These are phyloP conservation scores for Suricata suricatta DNA, from an alignment of 2,113 vertebrate genomes.

Conservation along the genomic window DNA sequence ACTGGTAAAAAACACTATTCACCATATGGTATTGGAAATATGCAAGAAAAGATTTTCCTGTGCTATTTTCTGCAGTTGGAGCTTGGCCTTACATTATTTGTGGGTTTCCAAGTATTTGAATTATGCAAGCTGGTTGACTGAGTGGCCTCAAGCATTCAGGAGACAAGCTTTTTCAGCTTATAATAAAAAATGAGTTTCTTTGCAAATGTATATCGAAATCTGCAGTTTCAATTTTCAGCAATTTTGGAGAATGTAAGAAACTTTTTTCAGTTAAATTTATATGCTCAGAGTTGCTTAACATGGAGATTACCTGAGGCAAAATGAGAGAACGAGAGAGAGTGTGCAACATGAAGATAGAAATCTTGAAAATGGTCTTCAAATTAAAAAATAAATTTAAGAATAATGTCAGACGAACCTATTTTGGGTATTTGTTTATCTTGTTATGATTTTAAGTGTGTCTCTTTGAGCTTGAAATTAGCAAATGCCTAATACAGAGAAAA, in stretches of 20 bases:
- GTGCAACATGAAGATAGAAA: background rate
- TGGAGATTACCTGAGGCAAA: background rate
- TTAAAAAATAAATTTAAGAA: background rate
- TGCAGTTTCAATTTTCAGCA: slow-evolving; percentile 70
- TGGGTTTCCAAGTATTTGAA: slow-evolving; percentile 75
- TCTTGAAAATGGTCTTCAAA: slow-evolving; percentile 29
- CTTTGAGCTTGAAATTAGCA: background rate
- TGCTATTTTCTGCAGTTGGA: slow-evolving; percentile 76
- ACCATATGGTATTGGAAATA: slow-evolving; percentile 75
- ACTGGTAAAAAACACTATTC: slow-evolving; percentile 73
- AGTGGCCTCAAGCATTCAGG: slow-evolving; percentile 63
- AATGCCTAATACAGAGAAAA: background rate
- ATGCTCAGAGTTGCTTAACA: slow-evolving; percentile 44
- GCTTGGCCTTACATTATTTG: slow-evolving; percentile 63
- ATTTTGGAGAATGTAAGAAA: slow-evolving; percentile 55
- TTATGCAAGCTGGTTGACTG: slow-evolving; percentile 68
- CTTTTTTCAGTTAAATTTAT: slow-evolving; percentile 49
- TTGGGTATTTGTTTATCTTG: background rate
- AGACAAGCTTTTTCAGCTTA: slow-evolving; percentile 50
- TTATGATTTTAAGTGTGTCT: background rate
- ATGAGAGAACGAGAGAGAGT: background rate
- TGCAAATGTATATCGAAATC: slow-evolving; percentile 63
- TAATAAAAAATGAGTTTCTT: slow-evolving; percentile 60
- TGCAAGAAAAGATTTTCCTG: slow-evolving; percentile 48
- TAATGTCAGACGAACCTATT: background rate